Evolutionary conservation across 2,888 invertebrate genomes (phyloP).

Genomic region (Melolontha melolontha): DNA sequence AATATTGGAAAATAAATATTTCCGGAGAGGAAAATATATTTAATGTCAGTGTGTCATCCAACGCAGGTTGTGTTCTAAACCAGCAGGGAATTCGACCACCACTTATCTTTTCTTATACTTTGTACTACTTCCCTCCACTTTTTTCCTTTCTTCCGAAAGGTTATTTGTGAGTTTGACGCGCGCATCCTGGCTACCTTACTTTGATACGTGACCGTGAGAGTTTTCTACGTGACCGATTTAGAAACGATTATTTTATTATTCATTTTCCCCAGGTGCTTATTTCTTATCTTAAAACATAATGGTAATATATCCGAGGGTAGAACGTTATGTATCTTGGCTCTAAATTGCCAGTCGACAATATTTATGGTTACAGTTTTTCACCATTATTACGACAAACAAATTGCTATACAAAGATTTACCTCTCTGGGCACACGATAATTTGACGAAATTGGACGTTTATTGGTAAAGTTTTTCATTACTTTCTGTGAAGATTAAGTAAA

Average conservation of each 20-base stretch:
- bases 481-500: too few relatives aligned
- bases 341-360: constrained; percentile 8
- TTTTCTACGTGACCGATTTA: constrained; percentile 50
- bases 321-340: constrained; percentile 9
- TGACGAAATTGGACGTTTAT: background rate
- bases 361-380: constrained; percentile 23
- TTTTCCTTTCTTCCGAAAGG: constrained; percentile 10
- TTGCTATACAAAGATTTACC: constrained; percentile 17
- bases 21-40: constrained; percentile 12
- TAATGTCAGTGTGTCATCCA: constrained; percentile 12
- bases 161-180: constrained; percentile 32
- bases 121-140: constrained; percentile 12
- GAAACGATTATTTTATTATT: constrained; percentile 52
- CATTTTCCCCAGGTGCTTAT: constrained; percentile 40
- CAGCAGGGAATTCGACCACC: constrained; percentile 21
- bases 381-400: constrained; percentile 29
- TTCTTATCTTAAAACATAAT: constrained; percentile 38
- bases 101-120: constrained; percentile 25
- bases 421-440: constrained; percentile 3
- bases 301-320: constrained; percentile 21
- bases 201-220: constrained; percentile 38
- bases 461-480: background rate
- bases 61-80: constrained; percentile 12
- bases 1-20: too few relatives aligned
- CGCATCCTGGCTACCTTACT: constrained; percentile 23